Percentiles rank a stretch among this genome's conserved stretches.
phyloP scores from a whole-genome alignment of 2,113 vertebrate species.

The Festucalex cinctus region DNA sequence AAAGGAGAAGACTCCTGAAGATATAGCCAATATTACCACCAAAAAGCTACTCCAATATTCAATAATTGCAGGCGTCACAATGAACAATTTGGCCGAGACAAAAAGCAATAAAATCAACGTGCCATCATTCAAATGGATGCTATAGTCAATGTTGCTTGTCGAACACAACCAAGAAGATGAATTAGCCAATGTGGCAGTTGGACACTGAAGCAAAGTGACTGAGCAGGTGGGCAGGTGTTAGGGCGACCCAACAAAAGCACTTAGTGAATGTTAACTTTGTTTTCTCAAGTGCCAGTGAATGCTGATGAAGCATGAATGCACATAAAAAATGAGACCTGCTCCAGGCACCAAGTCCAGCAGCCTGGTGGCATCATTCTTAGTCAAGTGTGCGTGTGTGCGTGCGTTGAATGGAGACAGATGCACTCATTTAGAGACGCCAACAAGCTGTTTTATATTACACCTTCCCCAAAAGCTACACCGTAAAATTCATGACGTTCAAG shows the following conservation, averaged over 20 bases:
- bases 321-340: slow-evolving; percentile 37
- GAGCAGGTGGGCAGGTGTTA: slow-evolving; percentile 33
- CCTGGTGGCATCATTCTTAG: slow-evolving; percentile 34
- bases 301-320: slow-evolving; percentile 41
- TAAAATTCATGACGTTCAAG: slow-evolving; percentile 45
- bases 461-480: slow-evolving; percentile 41
- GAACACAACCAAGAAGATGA: slow-evolving; percentile 1
- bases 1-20: too few relatives aligned
- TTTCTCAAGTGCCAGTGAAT: slow-evolving; percentile 41
- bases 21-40: background rate
- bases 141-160: slow-evolving; percentile 3
- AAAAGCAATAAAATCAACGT: background rate
- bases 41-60: background rate
- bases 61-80: background rate
- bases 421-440: slow-evolving; percentile 52
- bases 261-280: slow-evolving; percentile 38
- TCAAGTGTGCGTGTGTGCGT: slow-evolving; percentile 6
- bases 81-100: background rate
- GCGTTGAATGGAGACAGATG: slow-evolving; percentile 21
- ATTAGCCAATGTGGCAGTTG: background rate
- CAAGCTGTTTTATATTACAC: slow-evolving; percentile 57
- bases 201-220: slow-evolving; percentile 10
- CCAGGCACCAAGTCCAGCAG: slow-evolving; percentile 36
- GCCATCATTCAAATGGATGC: background rate
- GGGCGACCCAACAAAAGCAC: slow-evolving; percentile 19